Percentiles rank a stretch among this genome's conserved stretches.
These are phyloP conservation scores for Drosophila prostipennis DNA, from an alignment of 2,888 invertebrate genomes.

Conservation along the genomic window DNA sequence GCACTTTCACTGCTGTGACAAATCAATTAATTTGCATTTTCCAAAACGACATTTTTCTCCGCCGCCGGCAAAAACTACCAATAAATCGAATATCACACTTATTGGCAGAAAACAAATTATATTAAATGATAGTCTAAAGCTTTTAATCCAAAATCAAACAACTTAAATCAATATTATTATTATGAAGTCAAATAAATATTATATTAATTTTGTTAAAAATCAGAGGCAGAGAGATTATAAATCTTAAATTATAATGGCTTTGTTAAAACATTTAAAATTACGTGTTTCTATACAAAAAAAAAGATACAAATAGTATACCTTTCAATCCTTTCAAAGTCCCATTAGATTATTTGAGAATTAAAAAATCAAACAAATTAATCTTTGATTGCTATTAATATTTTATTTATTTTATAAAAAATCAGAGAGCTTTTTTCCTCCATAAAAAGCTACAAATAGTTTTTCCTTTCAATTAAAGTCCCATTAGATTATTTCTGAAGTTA, in stretches of 20 bases:
- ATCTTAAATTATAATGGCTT: too few relatives aligned
- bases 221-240: too few relatives aligned
- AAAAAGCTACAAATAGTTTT: not conserved
- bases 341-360: not conserved
- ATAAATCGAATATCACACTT: not conserved
- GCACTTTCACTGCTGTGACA: slow-evolving; percentile 5
- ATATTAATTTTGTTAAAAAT: too few relatives aligned
- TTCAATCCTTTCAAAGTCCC: not conserved
- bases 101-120: not conserved
- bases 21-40: slow-evolving; percentile 29
- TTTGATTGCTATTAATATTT: too few relatives aligned
- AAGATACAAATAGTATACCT: not conserved
- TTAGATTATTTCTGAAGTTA: slow-evolving; percentile 12
- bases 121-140: not conserved
- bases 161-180: not conserved
- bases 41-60: not conserved
- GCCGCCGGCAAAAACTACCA: not conserved
- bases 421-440: too few relatives aligned
- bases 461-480: not conserved
- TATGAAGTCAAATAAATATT: not conserved
- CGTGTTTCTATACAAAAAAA: too few relatives aligned
- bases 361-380: too few relatives aligned
- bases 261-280: too few relatives aligned
- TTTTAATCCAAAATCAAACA: slow-evolving; percentile 1
- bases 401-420: too few relatives aligned